These are phyloP conservation scores for Hyaena hyaena DNA, from an alignment of 2,113 vertebrate species.

Conservation along the genomic window DNA sequence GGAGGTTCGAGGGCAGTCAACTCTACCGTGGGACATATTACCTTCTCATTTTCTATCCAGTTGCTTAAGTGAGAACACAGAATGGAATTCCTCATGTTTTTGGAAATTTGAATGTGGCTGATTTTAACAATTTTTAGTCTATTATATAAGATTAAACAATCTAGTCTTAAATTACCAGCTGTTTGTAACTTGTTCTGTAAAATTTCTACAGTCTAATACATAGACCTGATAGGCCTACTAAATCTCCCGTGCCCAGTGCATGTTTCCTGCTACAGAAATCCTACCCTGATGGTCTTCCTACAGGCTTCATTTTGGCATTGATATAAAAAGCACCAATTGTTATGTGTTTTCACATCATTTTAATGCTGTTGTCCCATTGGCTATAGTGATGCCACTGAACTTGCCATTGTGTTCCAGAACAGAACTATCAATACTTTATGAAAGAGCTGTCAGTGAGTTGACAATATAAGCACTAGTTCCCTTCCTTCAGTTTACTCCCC, in stretches of 20 bases:
- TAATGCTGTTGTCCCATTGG: background rate
- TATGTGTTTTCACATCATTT: background rate
- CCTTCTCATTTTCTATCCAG: background rate
- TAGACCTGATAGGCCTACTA: background rate
- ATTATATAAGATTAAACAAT: background rate
- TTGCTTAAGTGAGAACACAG: background rate
- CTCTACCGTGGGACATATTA: background rate
- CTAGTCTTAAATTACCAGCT: background rate
- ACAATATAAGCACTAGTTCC: background rate
- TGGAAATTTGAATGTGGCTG: background rate
- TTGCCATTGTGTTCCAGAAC: background rate
- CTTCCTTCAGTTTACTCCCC: background rate
- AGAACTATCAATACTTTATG: background rate
- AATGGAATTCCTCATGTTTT: background rate
- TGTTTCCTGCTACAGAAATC: background rate
- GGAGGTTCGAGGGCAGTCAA: background rate
- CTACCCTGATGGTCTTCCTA: background rate
- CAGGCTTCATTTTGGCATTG: background rate
- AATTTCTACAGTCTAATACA: background rate
- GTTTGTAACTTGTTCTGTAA: slow-evolving; percentile 1
- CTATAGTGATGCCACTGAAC: background rate
- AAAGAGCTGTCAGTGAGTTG: background rate
- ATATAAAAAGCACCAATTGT: background rate
- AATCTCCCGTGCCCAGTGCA: background rate
- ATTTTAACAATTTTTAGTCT: background rate